Conservation (phyloP, 2,888 invertebrate species). For the Ellobium chinense region DNA sequence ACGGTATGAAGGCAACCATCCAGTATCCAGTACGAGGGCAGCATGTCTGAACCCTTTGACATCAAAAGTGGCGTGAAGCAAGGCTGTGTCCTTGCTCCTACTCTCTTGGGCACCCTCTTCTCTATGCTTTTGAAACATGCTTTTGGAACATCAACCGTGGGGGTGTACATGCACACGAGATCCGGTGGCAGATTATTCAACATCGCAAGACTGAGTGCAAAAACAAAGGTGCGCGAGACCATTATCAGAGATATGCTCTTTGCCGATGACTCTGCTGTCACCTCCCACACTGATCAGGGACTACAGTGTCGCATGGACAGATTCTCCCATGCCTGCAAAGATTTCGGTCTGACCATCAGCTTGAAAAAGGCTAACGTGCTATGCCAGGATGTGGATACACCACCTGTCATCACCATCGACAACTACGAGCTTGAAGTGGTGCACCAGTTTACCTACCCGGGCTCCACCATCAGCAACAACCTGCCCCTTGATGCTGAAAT, state of each 20-base stretch:
- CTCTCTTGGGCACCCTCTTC: neutral
- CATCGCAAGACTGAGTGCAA: neutral
- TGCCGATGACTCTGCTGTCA: neutral
- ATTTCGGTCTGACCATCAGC: too few species aligned
- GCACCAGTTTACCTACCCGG: neutral
- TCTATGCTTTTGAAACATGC: conserved; percentile 3
- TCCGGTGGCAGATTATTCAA: neutral
- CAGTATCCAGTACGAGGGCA: neutral
- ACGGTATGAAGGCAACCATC: conserved; percentile 3
- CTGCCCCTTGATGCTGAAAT: neutral
- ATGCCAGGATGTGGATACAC: neutral
- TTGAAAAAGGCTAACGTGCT: conserved; percentile 4
- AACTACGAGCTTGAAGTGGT: neutral
- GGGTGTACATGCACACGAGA: neutral
- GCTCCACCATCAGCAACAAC: conserved; percentile 22
- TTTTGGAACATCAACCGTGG: neutral
- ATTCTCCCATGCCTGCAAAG: neutral
- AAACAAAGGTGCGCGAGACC: neutral
- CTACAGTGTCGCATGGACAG: neutral
- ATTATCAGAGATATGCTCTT: neutral
- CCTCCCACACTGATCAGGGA: too few species aligned
- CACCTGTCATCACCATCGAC: neutral
- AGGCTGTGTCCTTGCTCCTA: conserved; percentile 1
- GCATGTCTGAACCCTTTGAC: neutral
- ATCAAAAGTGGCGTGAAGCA: neutral